Conservation (phyloP, 2,888 invertebrate species). For the Crossocerus cetratus region DNA sequence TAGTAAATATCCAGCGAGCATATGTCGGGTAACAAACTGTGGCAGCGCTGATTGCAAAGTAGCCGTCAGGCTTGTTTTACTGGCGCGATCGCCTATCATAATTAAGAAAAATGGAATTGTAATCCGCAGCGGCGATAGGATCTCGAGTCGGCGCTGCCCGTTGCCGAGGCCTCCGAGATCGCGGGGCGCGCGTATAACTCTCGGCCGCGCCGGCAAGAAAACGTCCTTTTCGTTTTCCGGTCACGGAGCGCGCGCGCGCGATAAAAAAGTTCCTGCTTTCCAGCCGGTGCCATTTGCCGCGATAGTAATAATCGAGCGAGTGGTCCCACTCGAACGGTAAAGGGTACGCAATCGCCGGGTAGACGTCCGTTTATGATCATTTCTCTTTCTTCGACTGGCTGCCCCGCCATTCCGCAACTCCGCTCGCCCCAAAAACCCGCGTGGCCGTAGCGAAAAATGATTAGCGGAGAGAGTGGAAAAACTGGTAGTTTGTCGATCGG, state of each 20-base stretch:
- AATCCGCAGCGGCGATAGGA: constrained; percentile 7
- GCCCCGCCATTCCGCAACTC: no score
- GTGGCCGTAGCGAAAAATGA: not conserved
- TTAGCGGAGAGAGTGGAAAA: constrained; percentile 7
- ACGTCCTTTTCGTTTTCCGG: constrained; percentile 31
- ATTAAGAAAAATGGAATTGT: constrained; percentile 22
- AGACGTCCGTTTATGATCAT: constrained; percentile 26
- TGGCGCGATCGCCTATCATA: constrained; percentile 16
- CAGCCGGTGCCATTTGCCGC: constrained; percentile 34
- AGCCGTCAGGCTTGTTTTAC: constrained; percentile 2
- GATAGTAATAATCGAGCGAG: constrained; percentile 30
- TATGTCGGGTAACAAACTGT: not conserved
- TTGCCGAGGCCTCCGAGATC: no score
- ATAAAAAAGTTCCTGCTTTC: constrained; percentile 43
- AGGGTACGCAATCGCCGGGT: constrained; percentile 34
- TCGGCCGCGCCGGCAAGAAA: constrained; percentile 25
- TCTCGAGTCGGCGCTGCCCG: not conserved
- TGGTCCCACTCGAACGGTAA: constrained; percentile 29
- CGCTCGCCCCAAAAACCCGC: no score
- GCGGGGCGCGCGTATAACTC: not conserved
- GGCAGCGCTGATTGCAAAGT: not conserved
- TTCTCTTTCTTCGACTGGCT: not conserved
- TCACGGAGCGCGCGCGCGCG: constrained; percentile 9
- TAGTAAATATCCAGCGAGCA: no score
- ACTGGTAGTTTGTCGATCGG: no score